Base-by-base conservation (phyloP, 2,888 invertebrate genomes). In the Acleris laterana region DNA sequence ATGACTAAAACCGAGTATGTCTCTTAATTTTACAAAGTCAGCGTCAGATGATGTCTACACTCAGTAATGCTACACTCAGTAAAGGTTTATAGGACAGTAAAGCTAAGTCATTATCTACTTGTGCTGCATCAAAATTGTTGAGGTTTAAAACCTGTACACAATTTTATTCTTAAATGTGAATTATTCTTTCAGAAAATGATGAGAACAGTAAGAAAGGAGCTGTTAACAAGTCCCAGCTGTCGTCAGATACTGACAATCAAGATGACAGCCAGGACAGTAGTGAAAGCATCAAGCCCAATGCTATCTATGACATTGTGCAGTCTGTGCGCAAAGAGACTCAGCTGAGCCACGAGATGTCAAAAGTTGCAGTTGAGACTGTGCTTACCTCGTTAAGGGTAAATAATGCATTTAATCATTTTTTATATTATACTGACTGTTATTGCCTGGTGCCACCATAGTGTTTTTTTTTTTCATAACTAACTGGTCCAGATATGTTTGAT, bases 291-390 rank as follows among this genome's bases (percentile, higher is more conserved):
- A 84, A 91, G 78, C 85, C 94, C 64, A 86, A 94, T 88, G 85
- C 93, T 69, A 86, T 97, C 52, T 97, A 97, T 84, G 96, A 96
- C 77, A 94, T 97, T 70, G 95, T 97, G 7, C 97, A 97, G 82
- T 94, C 95, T 74, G 96, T 98, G 49, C 93, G 98, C 58, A 95
- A 95, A 75, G 96, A 96, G 79, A 97, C 98, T 0, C 96, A 97
- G 77, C 93, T 98, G 48, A 97, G 97, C 75, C 97, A 97, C 86
- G 96, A 97, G 75, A 95, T 97, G 94, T 97, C 97, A 0, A 96
- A 96, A 82, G 95, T 97, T 63, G 97, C 97, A 16, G 95, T 97
- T 44, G 96, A 96, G 69, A 97, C 97, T 49, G 97, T 98, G 0
- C 93, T 96, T 1, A 93, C 82, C 63, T 90, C 92, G 19, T 82